These are phyloP conservation scores for Chydorus sphaericus DNA, from an alignment of 2,888 invertebrate genomes.

Conservation along the genomic window DNA sequence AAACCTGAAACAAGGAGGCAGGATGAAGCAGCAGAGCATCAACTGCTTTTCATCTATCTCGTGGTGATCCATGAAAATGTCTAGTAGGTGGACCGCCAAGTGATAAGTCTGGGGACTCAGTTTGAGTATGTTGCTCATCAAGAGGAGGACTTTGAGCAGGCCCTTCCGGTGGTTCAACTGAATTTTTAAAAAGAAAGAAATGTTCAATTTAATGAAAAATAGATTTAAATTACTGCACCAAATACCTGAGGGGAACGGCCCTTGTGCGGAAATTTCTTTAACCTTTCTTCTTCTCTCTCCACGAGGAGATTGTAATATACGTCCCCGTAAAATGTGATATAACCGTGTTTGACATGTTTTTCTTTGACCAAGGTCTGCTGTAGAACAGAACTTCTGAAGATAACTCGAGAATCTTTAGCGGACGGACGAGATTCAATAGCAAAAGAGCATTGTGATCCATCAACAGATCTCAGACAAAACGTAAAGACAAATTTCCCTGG, in stretches of 20 bases:
- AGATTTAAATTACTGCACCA: too few species aligned
- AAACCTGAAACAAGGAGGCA: conserved; percentile 10
- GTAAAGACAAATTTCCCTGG: not conserved
- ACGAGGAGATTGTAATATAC: too few species aligned
- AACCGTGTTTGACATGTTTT: too few species aligned
- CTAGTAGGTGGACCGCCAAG: conserved; percentile 1
- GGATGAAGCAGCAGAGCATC: not conserved
- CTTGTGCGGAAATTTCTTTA: too few species aligned
- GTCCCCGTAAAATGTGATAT: too few species aligned
- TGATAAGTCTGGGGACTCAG: not conserved
- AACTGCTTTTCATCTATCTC: conserved; percentile 2
- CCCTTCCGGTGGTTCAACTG: too few species aligned
- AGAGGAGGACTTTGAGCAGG: too few species aligned
- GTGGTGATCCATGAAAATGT: conserved; percentile 10
- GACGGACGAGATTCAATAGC: not conserved
- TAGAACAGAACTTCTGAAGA: not conserved
- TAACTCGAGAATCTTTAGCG: not conserved
- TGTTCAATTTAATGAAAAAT: too few species aligned
- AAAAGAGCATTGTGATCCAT: not conserved
- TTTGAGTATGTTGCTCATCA: not conserved
- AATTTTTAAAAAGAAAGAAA: too few species aligned
- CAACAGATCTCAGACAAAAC: not conserved
- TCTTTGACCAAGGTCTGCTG: not conserved
- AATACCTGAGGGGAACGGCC: too few species aligned
- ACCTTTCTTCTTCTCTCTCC: too few species aligned